phyloP scores from a whole-genome alignment of 2,888 invertebrate species.

The Patella pellucida region DNA sequence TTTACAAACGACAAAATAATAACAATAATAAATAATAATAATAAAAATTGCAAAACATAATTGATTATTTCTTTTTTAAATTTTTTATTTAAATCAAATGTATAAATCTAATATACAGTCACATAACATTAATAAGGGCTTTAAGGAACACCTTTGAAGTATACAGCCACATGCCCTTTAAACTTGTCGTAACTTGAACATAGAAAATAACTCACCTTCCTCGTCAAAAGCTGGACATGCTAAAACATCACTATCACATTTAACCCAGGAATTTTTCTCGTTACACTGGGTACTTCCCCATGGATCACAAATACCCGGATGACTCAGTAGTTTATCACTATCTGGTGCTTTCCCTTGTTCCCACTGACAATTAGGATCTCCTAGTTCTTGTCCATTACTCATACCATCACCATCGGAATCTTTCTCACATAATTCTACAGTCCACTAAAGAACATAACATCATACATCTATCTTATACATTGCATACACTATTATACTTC shows the following conservation, averaged over 20 bases:
- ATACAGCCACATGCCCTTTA: too few species aligned
- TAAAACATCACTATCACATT: slow-evolving; percentile 26
- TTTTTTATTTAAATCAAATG: too few species aligned
- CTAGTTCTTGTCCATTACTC: slow-evolving; percentile 32
- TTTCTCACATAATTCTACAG: slow-evolving; percentile 24
- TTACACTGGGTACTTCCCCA: slow-evolving; percentile 22
- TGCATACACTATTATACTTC: too few species aligned
- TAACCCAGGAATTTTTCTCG: slow-evolving; percentile 29
- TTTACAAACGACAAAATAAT: too few species aligned
- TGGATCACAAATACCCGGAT: slow-evolving; percentile 31
- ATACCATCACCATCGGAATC: slow-evolving; percentile 31
- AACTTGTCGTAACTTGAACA: too few species aligned
- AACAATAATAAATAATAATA: too few species aligned
- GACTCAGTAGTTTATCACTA: background rate
- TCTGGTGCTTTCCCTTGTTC: slow-evolving; percentile 7
- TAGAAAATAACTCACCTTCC: slow-evolving; percentile 26
- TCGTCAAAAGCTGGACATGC: slow-evolving; percentile 27
- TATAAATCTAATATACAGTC: too few species aligned
- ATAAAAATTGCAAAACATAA: too few species aligned
- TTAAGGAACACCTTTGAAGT: too few species aligned
- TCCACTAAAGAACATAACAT: slow-evolving; percentile 21
- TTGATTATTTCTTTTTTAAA: too few species aligned
- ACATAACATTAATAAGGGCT: too few species aligned
- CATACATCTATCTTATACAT: too few species aligned
- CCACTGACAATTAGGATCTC: slow-evolving; percentile 33